Conservation (phyloP, 1,140 invertebrate species). For the Eumaeus atala region DNA sequence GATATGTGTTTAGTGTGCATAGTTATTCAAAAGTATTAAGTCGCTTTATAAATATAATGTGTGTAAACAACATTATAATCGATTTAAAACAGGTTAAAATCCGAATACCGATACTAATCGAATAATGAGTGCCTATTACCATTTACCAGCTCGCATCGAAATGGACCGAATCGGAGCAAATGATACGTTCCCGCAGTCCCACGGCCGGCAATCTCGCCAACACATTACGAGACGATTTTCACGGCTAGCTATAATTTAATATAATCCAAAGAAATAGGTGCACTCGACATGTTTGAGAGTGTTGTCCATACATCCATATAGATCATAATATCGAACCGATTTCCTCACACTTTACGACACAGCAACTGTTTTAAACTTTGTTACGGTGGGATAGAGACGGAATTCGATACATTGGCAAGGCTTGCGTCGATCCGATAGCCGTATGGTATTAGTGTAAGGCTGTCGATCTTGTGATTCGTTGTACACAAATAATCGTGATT, state of each 20-base stretch:
- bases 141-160: too few species aligned
- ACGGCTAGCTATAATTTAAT: conserved; percentile 72
- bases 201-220: conserved; percentile 56
- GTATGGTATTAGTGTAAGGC: conserved; percentile 9
- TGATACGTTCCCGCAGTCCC: conserved; percentile 60
- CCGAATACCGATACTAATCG: conserved; percentile 42
- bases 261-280: conserved; percentile 73
- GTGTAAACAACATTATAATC: conserved; percentile 2
- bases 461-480: conserved; percentile 18
- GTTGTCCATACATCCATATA: conserved; percentile 29
- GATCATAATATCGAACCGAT: conserved; percentile 13
- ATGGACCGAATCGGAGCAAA: conserved; percentile 53
- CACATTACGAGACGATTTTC: conserved; percentile 71
- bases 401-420: conserved; percentile 12
- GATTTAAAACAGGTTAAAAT: not conserved
- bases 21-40: too few species aligned
- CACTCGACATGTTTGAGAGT: conserved; percentile 40
- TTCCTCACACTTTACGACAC: not conserved
- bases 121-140: conserved; percentile 60
- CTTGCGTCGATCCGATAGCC: not conserved
- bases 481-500: conserved; percentile 65
- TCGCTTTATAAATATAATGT: too few species aligned
- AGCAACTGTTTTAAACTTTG: not conserved
- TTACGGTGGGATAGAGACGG: conserved; percentile 7
- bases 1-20: too few species aligned